A percentile compares a stretch with the other conserved stretches of the same genome.
phyloP scores from a whole-genome alignment of 2,797 vertebrate genomes.

The Spinus pinus region DNA sequence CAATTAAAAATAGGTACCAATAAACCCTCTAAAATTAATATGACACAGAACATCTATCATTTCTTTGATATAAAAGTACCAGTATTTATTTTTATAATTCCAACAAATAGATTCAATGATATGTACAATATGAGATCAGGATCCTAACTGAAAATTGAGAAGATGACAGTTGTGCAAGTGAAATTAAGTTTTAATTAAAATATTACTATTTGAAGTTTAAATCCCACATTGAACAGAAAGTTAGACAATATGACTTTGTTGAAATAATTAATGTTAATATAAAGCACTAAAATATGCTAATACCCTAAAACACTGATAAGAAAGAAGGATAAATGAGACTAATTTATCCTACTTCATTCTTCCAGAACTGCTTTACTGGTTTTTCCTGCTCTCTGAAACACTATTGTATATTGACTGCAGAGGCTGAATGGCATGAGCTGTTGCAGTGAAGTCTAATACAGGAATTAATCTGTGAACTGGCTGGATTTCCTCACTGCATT shows the following conservation, averaged over 20 bases:
- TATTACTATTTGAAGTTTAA: slow-evolving; percentile 21
- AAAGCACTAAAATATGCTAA: slow-evolving; percentile 63
- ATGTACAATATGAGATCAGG: background rate
- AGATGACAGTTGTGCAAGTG: background rate
- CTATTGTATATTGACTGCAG: slow-evolving; percentile 32
- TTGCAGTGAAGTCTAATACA: slow-evolving; percentile 32
- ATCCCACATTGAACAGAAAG: slow-evolving; percentile 22
- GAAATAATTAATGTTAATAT: slow-evolving; percentile 55
- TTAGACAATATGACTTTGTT: slow-evolving; percentile 6
- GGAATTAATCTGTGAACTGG: slow-evolving; percentile 36
- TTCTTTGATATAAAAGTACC: background rate
- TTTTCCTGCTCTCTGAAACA: slow-evolving; percentile 4
- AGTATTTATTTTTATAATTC: background rate
- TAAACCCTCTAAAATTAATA: background rate
- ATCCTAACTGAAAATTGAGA: background rate
- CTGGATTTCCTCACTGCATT: background rate
- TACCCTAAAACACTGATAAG: slow-evolving; percentile 43
- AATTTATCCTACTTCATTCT: slow-evolving; percentile 59
- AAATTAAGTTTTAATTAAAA: slow-evolving; percentile 31
- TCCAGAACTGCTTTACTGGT: slow-evolving; percentile 32
- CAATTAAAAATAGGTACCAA: background rate
- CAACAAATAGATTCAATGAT: background rate
- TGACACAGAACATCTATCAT: background rate
- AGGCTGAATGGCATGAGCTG: background rate
- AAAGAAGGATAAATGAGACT: slow-evolving; percentile 33